Evolutionary conservation across 2,888 invertebrate species (phyloP), one percentile per base, ranked within the genome.

Genomic region (Gryllus longicercus): DNA sequence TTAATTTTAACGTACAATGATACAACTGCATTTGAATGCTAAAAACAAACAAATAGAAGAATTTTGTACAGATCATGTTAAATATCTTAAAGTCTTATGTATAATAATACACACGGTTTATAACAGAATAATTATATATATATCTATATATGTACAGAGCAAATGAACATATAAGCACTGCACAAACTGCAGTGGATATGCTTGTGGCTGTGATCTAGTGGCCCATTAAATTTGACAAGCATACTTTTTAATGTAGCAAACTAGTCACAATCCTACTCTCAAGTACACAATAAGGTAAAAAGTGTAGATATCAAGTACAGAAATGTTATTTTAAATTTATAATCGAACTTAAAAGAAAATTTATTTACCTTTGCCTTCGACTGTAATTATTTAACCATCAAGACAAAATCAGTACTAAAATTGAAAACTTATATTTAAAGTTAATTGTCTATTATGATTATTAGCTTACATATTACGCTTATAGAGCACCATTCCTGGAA

Each of bases 51-150:
- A n/a, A 63, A 18, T 63, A 63, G n/a, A 63, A n/a, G 63, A 10
- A n/a, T 63, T 63, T 63, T 63, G 63, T 63, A 63, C 63, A 63
- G 63, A 63, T 63, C 63, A 12, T 14, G 14, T 63, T 18, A 63
- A 63, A 63, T 63, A 63, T 63, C 63, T 63, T 63, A 63, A 63
- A 16, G 63, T 63, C 38, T 38, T 38, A 63, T 63, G 63, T 63
- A 63, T 63, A 63, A 18, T n/a, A 18, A 63, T 63, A 63, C 63
- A 63, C 63, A n/a, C 63, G n/a, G n/a, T 63, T 63, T 63, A 63
- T 63, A 63, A 63, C 63, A 63, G 63, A 18, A 63, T 63, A 63
- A 63, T 63, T 63, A 63, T 63, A 63, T 63, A 63, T 63, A 63
- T 63, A 63, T 18, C n/a, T 63, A 63, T 63, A 63, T 63, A 63